Evolutionary conservation across 2,888 invertebrate species (phyloP), one percentile per base, ranked within the genome.

Genomic region (Ormyrus thymus): DNA sequence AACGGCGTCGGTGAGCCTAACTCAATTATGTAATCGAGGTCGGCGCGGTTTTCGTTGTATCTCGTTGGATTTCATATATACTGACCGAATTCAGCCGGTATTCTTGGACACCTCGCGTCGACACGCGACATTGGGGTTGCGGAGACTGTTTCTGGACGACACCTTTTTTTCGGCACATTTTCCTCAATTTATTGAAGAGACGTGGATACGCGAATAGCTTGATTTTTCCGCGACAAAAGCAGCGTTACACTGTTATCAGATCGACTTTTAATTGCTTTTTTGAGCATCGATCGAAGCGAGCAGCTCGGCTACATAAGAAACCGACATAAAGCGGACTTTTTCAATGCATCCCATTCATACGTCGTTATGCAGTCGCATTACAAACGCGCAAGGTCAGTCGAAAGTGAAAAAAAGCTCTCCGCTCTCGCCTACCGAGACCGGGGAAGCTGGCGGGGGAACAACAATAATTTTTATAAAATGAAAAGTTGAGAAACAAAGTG

Each of bases 401-500:
- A 73, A 62, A 78, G 73, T 75, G 56, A 76, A 59, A 74, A 70
- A 78, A 69, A 29, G 6, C 13, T 5, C 29, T 15, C 6, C 50
- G 29, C 29, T 29, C 29, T 29, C 29, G 29, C 29, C 29, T 29
- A 0, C 1, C 29, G 8, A 64, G 64, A 66, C 29, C 9, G 53
- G 48, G 11, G 29, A 46, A 64, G 15, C 45, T 3, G 13, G 53
- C 55, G 55, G n/a, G 50, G 29, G 45, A 55, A 53, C 51, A 62
- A 46, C 74, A 58, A 71, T 68, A 7, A 74, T 81, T 78, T 78
- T 78, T 81, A 71, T 55, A 61, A 65, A 62, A 78, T 58, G 72
- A 76, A 73, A 75, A 65, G 76, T 81, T 81, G 81, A 79, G 81
- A 81, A 81, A 81, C 70, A 78, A 78, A 81, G 81, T 73, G 81